Evolutionary conservation across 1,140 invertebrate species (phyloP).

Genomic region (Drosophila orosa): DNA sequence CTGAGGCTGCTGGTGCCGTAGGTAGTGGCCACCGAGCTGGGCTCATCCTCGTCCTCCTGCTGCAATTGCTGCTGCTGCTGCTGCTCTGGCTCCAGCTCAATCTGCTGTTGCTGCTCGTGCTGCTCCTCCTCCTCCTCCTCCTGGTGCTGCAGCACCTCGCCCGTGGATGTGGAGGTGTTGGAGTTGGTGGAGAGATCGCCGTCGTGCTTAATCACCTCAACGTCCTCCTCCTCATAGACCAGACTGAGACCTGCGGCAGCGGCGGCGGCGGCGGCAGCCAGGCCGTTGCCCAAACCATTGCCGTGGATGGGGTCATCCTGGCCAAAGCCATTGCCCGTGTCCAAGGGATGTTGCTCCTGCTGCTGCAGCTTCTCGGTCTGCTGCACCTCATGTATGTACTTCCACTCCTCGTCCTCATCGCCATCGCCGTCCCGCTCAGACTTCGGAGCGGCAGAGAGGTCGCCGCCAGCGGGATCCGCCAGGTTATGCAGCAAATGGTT

Average conservation of each 20-base stretch:
- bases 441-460: constrained; percentile 52
- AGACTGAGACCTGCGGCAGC: constrained; percentile 34
- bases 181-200: constrained; percentile 77
- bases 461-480: constrained; percentile 55
- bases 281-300: constrained; percentile 39
- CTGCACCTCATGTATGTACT: constrained; percentile 81
- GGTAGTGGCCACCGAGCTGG: constrained; percentile 76
- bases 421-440: constrained; percentile 61
- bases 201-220: constrained; percentile 75
- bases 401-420: constrained; percentile 77
- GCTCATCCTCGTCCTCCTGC: constrained; percentile 74
- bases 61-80: constrained; percentile 25
- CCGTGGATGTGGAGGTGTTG: constrained; percentile 71
- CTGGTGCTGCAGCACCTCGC: constrained; percentile 48
- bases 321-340: constrained; percentile 36
- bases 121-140: constrained; percentile 1
- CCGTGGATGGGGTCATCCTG: constrained; percentile 13
- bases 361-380: constrained; percentile 79
- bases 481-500: constrained; percentile 21
- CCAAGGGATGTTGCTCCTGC: constrained; percentile 18
- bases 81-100: constrained; percentile 18
- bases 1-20: constrained; percentile 79
- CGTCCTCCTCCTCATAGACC: constrained; percentile 63
- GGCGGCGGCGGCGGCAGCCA: constrained; percentile 41
- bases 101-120: constrained; percentile 26